These are phyloP conservation scores for Bucorvus abyssinicus DNA, from an alignment of 2,797 vertebrate species.

Conservation along the genomic window DNA sequence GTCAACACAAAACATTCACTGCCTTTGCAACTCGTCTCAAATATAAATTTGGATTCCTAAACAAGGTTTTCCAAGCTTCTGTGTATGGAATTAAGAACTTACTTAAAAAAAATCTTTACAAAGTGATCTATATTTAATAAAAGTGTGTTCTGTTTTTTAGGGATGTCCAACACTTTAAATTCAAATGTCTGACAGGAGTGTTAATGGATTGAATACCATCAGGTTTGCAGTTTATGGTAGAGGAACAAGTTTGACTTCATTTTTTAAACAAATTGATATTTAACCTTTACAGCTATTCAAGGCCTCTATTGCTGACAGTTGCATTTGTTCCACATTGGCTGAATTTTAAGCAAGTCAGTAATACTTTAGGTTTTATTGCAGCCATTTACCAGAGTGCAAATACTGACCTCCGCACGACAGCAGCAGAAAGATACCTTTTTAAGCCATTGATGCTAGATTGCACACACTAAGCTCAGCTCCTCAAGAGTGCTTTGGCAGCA, in stretches of 20 bases:
- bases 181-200: not conserved
- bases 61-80: not conserved
- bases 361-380: slow-evolving; percentile 54
- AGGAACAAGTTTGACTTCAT: slow-evolving; percentile 50
- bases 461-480: not conserved
- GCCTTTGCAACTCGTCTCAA: not conserved
- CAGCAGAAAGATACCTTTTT: not conserved
- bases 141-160: not conserved
- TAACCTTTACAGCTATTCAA: slow-evolving; percentile 68
- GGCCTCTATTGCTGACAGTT: slow-evolving; percentile 61
- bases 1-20: not conserved
- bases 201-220: slow-evolving; percentile 35
- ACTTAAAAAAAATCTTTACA: not conserved
- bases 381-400: slow-evolving; percentile 52
- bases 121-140: slow-evolving; percentile 16
- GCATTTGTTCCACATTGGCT: slow-evolving; percentile 45
- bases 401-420: slow-evolving; percentile 61
- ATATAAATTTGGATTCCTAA: not conserved
- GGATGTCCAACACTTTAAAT: slow-evolving; percentile 9
- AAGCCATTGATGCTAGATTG: not conserved
- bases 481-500: not conserved
- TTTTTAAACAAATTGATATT: slow-evolving; percentile 70
- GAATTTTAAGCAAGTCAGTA: slow-evolving; percentile 66
- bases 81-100: not conserved
- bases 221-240: slow-evolving; percentile 24